Evolutionary conservation across 2,797 vertebrate species (phyloP).

Genomic region (Melanotaenia parkinsoni): DNA sequence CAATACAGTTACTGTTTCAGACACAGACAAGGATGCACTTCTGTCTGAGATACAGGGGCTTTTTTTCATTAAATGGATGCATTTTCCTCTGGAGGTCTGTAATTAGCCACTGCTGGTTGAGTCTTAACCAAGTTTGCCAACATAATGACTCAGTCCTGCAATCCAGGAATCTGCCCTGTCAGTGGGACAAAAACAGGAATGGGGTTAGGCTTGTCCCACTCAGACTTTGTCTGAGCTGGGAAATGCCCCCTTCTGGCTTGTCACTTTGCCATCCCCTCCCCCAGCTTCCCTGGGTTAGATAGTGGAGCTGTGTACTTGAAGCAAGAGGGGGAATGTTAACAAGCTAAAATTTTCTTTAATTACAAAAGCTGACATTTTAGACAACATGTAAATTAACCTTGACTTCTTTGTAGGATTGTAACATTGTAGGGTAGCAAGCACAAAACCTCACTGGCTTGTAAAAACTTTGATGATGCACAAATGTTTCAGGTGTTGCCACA

Average conservation of each 20-base stretch:
- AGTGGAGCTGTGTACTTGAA: conserved; percentile 76
- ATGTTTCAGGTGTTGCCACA: conserved; percentile 78
- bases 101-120: background rate
- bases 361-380: conserved; percentile 79
- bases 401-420: conserved; percentile 27
- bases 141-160: conserved; percentile 31
- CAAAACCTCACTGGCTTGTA: conserved; percentile 13
- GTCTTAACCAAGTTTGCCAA: conserved; percentile 11
- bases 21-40: conserved; percentile 43
- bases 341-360: conserved; percentile 74
- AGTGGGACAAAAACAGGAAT: conserved; percentile 77
- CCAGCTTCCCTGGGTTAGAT: conserved; percentile 36
- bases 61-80: conserved; percentile 29
- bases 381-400: conserved; percentile 36
- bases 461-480: conserved; percentile 67
- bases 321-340: conserved; percentile 82
- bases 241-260: conserved; percentile 36
- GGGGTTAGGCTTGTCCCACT: conserved; percentile 68
- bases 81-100: conserved; percentile 17
- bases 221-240: conserved; percentile 60
- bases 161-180: conserved; percentile 71
- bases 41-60: conserved; percentile 43
- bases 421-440: background rate
- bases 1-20: conserved; percentile 42
- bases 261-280: conserved; percentile 43